Evolutionary conservation across 2,888 invertebrate genomes (phyloP).

Genomic region (Folsomia candida): DNA sequence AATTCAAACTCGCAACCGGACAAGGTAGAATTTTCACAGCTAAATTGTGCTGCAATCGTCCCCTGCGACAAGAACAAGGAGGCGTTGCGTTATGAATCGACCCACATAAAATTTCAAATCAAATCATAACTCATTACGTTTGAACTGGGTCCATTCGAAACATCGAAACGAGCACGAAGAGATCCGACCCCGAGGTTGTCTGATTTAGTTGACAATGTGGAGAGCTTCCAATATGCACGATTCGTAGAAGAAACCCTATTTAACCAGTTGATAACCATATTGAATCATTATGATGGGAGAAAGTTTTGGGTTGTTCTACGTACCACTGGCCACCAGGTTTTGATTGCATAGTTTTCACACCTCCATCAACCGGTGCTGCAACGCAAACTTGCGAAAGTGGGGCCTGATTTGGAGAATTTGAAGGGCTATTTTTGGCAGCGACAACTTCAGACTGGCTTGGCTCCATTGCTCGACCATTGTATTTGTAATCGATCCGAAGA

Average conservation of each 20-base stretch:
- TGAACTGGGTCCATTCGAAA: constrained; percentile 75
- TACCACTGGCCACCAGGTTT: constrained; percentile 85
- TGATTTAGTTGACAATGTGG: constrained; percentile 86
- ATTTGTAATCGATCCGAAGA: constrained; percentile 92
- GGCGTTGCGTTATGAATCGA: too few relatives aligned
- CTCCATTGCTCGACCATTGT: constrained; percentile 88
- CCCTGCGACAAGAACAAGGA: too few relatives aligned
- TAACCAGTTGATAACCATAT: not conserved
- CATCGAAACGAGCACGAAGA: constrained; percentile 83
- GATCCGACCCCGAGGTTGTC: constrained; percentile 88
- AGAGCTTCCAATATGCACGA: constrained; percentile 86
- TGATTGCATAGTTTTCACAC: constrained; percentile 81
- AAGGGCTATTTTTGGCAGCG: constrained; percentile 53
- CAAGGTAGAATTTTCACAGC: constrained; percentile 91
- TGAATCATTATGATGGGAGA: not conserved
- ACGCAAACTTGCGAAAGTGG: constrained; percentile 89
- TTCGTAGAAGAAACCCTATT: constrained; percentile 60
- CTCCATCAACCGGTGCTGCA: constrained; percentile 84
- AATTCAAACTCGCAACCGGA: constrained; percentile 93
- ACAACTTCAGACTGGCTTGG: constrained; percentile 57
- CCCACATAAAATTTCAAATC: too few relatives aligned
- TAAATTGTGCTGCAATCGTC: constrained; percentile 88
- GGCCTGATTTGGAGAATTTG: constrained; percentile 55
- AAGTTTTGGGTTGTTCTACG: constrained; percentile 49
- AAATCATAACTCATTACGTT: constrained; percentile 35